Conservation (phyloP, 1,140 invertebrate species). For the Eciton burchellii region DNA sequence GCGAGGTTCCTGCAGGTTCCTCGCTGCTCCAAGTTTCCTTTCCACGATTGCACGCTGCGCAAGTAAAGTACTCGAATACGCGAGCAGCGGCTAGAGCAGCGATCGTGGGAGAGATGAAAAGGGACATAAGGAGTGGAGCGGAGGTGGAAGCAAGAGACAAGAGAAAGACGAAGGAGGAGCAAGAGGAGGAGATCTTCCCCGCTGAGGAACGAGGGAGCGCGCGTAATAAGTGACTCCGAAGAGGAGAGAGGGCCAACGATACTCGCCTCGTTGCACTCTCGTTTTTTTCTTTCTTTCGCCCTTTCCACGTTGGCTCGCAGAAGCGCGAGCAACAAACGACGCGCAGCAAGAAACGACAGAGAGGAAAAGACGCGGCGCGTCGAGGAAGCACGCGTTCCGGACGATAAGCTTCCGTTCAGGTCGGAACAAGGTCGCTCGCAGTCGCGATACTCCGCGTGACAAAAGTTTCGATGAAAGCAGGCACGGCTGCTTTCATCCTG, state of each 20-base stretch:
- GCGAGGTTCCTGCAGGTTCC: slow-evolving; percentile 22
- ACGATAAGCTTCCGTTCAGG: background rate
- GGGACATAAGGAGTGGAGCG: slow-evolving; percentile 20
- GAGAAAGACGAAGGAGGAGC: slow-evolving; percentile 3
- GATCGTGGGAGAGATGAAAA: slow-evolving; percentile 60
- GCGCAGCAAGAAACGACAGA: background rate
- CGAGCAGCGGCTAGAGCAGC: background rate
- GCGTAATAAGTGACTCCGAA: slow-evolving; percentile 73
- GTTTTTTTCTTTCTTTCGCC: slow-evolving; percentile 63
- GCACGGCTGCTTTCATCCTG: too few relatives aligned
- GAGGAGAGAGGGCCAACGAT: slow-evolving; percentile 65
- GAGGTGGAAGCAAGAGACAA: slow-evolving; percentile 39
- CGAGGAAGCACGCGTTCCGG: background rate
- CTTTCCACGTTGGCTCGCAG: slow-evolving; percentile 54
- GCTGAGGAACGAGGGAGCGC: background rate
- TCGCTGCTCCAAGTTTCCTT: slow-evolving; percentile 42
- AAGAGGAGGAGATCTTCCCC: slow-evolving; percentile 1
- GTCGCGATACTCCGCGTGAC: background rate
- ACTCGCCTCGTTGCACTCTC: slow-evolving; percentile 71
- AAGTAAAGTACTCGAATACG: background rate
- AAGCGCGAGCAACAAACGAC: slow-evolving; percentile 64
- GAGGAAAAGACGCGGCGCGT: background rate
- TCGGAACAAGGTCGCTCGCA: background rate
- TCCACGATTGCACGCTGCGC: slow-evolving; percentile 40
- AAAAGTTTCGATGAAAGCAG: slow-evolving; percentile 35